Evolutionary conservation across 2,888 invertebrate genomes (phyloP), one percentile per base, ranked within the genome.

Genomic region (Aspidiotus rigidus): DNA sequence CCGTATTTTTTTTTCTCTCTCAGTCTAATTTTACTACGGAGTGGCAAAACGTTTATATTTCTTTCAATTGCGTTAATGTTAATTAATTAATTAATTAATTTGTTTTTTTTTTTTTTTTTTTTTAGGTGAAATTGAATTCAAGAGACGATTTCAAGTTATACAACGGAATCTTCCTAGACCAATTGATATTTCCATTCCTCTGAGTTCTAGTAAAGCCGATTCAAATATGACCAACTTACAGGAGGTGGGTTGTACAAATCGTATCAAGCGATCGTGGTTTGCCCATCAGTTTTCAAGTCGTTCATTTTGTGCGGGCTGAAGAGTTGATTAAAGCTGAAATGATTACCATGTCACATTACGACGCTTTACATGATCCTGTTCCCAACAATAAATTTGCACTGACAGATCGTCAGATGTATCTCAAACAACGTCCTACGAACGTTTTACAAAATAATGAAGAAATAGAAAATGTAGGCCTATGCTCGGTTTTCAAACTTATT

Each of bases 291-390:
- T 2, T 62, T 62, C 7, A 3, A 39, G 7, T 69, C 28, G 16
- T 13, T 15, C 41, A 64, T 67, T 71, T 56, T 53, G 75, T 74
- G 61, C 73, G 89, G 82, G 95, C 97, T 1, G 97, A 98, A 80
- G 97, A 98, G 78, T 78, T 95, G 73, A 93, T 98, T 72, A 97
- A 97, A 79, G 85, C 87, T 70, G 97, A 98, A 82, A 97, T 98
- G 95, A 84, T 95, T 72, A 88, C 89, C 39, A 95, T 98, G 94
- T 81, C 95, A 74, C 89, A 95, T 75, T 92, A 88, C 75, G 97
- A 98, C 79, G 86, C 90, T 41, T 78, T 92, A 0, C 84, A 89
- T 75, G 89, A 89, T 78, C 93, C 95, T 0, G 79, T 83, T 17
- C 69, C 69, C 1, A 66, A 62, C 10, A 70, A 71, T 66, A 70